phyloP scores from a whole-genome alignment of 2,888 invertebrate species.

The Drosophila yooni region DNA sequence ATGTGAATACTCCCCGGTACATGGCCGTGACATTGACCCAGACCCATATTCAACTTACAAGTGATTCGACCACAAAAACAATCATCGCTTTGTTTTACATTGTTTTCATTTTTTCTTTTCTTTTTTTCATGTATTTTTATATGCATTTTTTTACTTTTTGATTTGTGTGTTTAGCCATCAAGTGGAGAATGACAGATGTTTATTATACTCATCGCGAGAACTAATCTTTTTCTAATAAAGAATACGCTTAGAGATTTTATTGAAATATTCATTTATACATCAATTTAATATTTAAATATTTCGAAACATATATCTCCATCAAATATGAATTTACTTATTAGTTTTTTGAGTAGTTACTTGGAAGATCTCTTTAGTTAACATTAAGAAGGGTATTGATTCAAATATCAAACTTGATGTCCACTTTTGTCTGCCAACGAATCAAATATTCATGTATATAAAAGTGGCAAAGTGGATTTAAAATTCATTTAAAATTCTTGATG shows the following conservation, averaged over 20 bases:
- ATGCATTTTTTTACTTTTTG: not conserved
- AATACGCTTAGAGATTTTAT: not conserved
- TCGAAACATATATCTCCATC: not conserved
- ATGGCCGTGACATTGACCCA: slow-evolving; percentile 41
- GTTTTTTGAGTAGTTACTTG: not conserved
- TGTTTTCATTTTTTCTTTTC: not conserved
- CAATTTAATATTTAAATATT: not conserved
- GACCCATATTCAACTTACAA: slow-evolving; percentile 7
- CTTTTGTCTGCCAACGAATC: not conserved
- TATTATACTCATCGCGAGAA: not conserved
- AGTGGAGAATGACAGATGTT: not conserved
- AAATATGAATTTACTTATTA: not conserved
- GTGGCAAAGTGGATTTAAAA: not conserved
- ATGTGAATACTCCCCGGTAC: slow-evolving; percentile 4
- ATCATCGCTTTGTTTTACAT: not conserved
- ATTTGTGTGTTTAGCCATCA: slow-evolving; percentile 3
- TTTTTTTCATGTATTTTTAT: slow-evolving; percentile 4
- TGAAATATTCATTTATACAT: not conserved
- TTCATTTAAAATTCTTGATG: not conserved
- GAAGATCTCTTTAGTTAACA: not conserved
- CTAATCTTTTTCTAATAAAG: not conserved
- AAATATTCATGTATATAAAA: not conserved
- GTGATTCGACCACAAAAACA: slow-evolving; percentile 6
- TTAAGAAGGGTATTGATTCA: not conserved
- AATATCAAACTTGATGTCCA: not conserved